These are phyloP conservation scores for Toxotes chatareus DNA, from an alignment of 2,113 vertebrate genomes.

Conservation along the genomic window DNA sequence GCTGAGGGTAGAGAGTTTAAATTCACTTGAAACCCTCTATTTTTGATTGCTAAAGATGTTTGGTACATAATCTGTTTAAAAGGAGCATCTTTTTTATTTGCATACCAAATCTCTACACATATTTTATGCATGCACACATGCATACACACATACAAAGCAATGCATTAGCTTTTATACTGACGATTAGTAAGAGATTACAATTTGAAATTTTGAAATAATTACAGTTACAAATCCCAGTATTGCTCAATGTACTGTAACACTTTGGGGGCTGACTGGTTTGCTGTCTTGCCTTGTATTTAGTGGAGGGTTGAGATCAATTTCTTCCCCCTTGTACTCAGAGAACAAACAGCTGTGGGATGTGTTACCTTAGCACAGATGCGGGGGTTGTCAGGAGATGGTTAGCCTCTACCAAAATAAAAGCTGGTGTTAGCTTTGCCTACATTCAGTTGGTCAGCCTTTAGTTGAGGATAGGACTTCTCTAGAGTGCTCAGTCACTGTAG, in stretches of 20 bases:
- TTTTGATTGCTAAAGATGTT: not conserved
- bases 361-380: too few species aligned
- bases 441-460: not conserved
- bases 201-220: not conserved
- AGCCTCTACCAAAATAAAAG: too few species aligned
- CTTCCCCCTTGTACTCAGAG: not conserved
- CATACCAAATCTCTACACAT: not conserved
- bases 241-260: not conserved
- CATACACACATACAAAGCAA: too few species aligned
- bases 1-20: not conserved
- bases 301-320: not conserved
- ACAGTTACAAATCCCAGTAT: not conserved
- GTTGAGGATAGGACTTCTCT: not conserved
- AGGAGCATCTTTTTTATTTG: constrained; percentile 2
- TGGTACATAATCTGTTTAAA: not conserved
- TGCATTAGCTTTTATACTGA: not conserved
- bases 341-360: not conserved
- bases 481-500: not conserved
- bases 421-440: not conserved
- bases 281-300: not conserved
- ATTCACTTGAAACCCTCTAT: not conserved
- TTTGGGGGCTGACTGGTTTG: not conserved
- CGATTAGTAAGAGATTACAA: not conserved
- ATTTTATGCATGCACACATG: not conserved
- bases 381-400: too few species aligned